Evolutionary conservation across 2,797 vertebrate genomes (phyloP), one percentile per base, ranked within the genome.

Genomic region (Sebastiscus tertius): DNA sequence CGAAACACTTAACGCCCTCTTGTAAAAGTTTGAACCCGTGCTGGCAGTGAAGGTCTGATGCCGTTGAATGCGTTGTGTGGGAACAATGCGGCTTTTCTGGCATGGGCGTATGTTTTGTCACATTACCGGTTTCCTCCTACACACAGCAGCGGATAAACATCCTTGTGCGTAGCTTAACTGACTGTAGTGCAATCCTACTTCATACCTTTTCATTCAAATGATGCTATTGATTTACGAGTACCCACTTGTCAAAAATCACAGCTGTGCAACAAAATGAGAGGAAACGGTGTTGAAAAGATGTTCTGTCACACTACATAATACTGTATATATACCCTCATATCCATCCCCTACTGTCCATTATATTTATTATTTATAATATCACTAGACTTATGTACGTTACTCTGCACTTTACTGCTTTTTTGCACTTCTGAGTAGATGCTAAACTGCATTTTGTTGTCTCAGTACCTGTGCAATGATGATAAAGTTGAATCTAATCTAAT

Each of bases 121-220:
- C 63, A 20, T 61, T 75, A 72, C 59, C 55, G 22, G 56, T 33
- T 81, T 77, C 58, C 46, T 61, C 80, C 77, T 6, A 68, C 74
- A 33, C 61, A 34, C 61, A 72, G 72, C 72, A 1, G 63, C 54
- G 58, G 49, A 79, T 71, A 68, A 83, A 73, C 66, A 69, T 61
- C 69, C 52, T 55, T 26, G 26, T 26, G 34, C 3, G 4, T 16
- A 18, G 18, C 52, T 55, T 72, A 22, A 72, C 14, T 52, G 64
- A 60, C 52, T 59, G 27, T 22, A 39, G 60, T 66, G 33, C 13
- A 64, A 26, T 39, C 54, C 10, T 9, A 22, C 20, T 36, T 65
- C 33, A 18, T 6, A 18, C 18, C 8, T n/a, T 31, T 73, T 63
- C 20, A 66, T 70, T 80, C 20, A 66, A 73, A 80, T 64, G 5